Base-by-base conservation (phyloP, 1,140 invertebrate genomes). In the Drosophila busckii region DNA sequence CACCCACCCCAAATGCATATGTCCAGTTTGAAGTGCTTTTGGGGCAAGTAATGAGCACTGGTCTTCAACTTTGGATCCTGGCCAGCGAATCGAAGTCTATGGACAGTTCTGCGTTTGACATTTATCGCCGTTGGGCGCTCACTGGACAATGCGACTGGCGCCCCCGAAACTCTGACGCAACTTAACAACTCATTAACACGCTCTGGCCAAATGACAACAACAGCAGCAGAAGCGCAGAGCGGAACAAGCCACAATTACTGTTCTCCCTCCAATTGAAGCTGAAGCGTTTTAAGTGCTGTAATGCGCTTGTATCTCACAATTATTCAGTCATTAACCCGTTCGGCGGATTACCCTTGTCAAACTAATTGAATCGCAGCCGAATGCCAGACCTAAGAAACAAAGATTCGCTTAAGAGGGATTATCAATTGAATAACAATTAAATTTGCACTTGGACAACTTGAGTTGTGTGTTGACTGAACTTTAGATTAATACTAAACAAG, bases 161-260 rank as follows among this genome's bases (percentile, higher is more conserved):
- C 20, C 45, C 46, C 25, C 32, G 44, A 52, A 62, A 60, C 71
- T 68, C 50, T 68, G 29, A 58, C 46, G 35, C 42, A 70, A 73
- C 46, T 78, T 71, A 78, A 78, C 73, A 78, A 70, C 71, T 80
- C 71, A 78, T 78, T 78, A 78, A 78, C 73, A 78, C 52, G 56
- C 53, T 52, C 71, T 48, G n/a, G 20, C 40, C 49, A 76, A 48
- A 29, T 28, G 42, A 10, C n/a, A 54, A 45, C 15, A 35, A 46
- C 42, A 26, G 15, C 31, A 48, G 25, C 9, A 34, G 22, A 16
- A 35, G 6, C 17, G 10, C 10, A 10, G 28, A 37, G 26, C 8
- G 19, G 15, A 38, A 19, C 20, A 71, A 66, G 66, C 66, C 70
- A 70, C 61, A 65, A 53, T 55, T 61, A 54, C 55, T 44, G 48